phyloP scores from a whole-genome alignment of 1,140 invertebrate genomes.

The Hypsibius dujardini region DNA sequence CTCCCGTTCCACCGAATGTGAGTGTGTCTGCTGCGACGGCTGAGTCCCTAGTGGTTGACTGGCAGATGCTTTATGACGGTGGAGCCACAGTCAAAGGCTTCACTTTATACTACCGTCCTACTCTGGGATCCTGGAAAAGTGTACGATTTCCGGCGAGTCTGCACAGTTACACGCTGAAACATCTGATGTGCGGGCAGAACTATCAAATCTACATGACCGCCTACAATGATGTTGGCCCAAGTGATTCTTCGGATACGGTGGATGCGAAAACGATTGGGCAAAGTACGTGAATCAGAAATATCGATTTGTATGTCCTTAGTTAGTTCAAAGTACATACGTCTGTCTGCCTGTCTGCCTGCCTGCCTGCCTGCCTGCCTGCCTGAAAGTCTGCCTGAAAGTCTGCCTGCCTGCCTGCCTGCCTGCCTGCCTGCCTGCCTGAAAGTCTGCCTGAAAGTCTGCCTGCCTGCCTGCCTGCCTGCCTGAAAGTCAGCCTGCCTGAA shows the following conservation, averaged over 20 bases:
- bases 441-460: too few species aligned
- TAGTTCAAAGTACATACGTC: too few species aligned
- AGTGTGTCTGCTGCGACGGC: not conserved
- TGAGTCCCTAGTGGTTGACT: not conserved
- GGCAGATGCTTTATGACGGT: not conserved
- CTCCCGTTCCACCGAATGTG: constrained; percentile 27
- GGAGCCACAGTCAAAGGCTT: not conserved
- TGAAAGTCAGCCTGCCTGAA: too few species aligned
- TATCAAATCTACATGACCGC: not conserved
- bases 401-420: too few species aligned
- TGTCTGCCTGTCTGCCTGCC: too few species aligned
- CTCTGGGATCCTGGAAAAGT: not conserved
- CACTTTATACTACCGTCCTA: not conserved
- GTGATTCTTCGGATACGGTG: not conserved
- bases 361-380: too few species aligned
- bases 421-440: too few species aligned
- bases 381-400: too few species aligned
- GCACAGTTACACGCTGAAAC: constrained; percentile 28
- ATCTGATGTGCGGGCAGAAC: constrained; percentile 20
- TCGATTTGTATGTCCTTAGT: too few species aligned
- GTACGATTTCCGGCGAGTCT: not conserved
- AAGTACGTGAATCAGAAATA: not conserved
- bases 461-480: too few species aligned
- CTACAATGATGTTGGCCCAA: constrained; percentile 5
- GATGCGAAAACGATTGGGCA: not conserved